These are phyloP conservation scores for Ctenopoma multispine DNA, from an alignment of 2,797 vertebrate species.

Conservation along the genomic window DNA sequence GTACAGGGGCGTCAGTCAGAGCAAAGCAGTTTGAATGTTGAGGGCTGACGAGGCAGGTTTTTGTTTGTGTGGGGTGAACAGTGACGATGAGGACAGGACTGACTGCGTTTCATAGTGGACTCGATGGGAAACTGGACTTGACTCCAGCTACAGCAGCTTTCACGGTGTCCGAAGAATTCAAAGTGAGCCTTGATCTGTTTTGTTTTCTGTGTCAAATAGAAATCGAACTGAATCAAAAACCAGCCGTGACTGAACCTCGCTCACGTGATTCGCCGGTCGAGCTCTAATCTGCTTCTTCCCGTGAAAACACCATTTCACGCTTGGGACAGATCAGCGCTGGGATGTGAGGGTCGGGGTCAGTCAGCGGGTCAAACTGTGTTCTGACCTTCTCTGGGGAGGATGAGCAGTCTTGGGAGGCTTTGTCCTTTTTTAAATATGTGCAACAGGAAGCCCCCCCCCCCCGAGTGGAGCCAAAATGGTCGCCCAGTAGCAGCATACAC, in stretches of 20 bases:
- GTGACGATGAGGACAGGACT: too few species aligned
- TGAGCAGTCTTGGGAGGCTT: conserved; percentile 40
- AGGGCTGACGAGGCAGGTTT: too few species aligned
- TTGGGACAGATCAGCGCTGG: conserved; percentile 18
- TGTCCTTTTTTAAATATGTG: conserved; percentile 40
- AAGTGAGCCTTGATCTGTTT: background rate
- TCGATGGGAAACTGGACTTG: conserved; percentile 2
- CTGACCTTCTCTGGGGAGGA: conserved; percentile 38
- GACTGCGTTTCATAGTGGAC: too few species aligned
- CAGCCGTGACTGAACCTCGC: background rate
- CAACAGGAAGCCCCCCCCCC: conserved; percentile 13
- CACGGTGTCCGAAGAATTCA: background rate
- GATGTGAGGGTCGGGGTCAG: conserved; percentile 37
- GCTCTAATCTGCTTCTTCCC: background rate
- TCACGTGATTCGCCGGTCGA: background rate
- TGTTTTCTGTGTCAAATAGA: conserved; percentile 3
- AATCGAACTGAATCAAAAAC: background rate
- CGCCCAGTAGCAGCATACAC: conserved; percentile 29
- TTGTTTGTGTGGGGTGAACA: too few species aligned
- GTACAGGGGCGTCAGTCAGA: conserved; percentile 21
- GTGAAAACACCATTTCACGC: conserved; percentile 33
- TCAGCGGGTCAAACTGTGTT: conserved; percentile 25
- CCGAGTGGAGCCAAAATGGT: conserved; percentile 11
- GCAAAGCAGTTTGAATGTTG: too few species aligned
- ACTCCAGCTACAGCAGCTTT: conserved; percentile 37